Percentiles rank a stretch among this genome's conserved stretches.
Conservation (phyloP, 2,888 invertebrate species). For the Polyommatus iphigenia region DNA sequence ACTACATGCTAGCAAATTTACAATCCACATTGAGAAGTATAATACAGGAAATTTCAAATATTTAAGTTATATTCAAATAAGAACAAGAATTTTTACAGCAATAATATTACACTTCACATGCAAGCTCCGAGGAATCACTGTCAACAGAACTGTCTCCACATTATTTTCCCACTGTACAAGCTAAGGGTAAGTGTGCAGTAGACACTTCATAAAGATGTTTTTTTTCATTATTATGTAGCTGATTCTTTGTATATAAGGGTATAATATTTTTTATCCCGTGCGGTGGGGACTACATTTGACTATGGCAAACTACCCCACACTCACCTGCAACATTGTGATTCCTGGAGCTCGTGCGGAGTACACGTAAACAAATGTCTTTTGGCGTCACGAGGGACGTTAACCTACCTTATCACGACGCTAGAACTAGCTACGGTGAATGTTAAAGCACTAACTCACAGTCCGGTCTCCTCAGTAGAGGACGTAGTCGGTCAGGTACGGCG, state of each 20-base stretch:
- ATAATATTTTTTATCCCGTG: too few relatives aligned
- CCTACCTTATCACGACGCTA: conserved; percentile 39
- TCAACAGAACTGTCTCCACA: background rate
- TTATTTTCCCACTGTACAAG: too few relatives aligned
- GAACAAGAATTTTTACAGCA: conserved; percentile 7
- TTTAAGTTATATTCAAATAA: background rate
- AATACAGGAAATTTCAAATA: background rate
- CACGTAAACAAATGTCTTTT: conserved; percentile 5
- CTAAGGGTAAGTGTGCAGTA: too few relatives aligned
- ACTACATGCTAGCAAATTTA: background rate
- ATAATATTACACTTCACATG: background rate
- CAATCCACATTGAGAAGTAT: background rate
- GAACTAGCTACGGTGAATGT: conserved; percentile 36
- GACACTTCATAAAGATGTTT: background rate
- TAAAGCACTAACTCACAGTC: conserved; percentile 33
- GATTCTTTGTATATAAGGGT: background rate
- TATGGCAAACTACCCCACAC: background rate
- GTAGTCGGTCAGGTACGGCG: conserved; percentile 52
- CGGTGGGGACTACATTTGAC: too few relatives aligned
- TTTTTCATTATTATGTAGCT: background rate
- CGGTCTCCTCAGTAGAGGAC: conserved; percentile 50
- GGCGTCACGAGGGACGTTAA: conserved; percentile 25
- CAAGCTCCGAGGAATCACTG: background rate
- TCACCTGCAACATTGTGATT: background rate
- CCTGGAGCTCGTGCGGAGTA: background rate